A percentile compares a stretch with the other conserved stretches of the same genome.
Conservation (phyloP, 2,888 invertebrate genomes). For the Nymphalis c-album region DNA sequence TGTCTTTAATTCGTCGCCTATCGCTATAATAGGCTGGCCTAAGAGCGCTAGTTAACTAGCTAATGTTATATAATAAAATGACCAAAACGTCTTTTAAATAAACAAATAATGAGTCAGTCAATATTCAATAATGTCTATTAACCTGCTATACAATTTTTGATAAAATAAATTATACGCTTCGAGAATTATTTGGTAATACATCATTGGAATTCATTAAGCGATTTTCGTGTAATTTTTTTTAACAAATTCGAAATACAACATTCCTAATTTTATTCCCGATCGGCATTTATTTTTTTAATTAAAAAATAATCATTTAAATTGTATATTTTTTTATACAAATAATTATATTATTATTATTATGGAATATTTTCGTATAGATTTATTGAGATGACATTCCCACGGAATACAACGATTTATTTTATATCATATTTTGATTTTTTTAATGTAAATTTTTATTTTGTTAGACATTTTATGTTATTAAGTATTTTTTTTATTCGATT, state of each 20-base stretch:
- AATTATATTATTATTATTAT: conserved; percentile 45
- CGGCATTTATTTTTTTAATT: conserved; percentile 51
- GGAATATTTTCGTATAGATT: conserved; percentile 66
- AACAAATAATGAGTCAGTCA: conserved; percentile 6
- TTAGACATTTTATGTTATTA: conserved; percentile 62
- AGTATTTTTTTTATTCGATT: conserved; percentile 43
- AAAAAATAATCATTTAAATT: conserved; percentile 40
- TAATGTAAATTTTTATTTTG: conserved; percentile 76
- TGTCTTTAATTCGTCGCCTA: conserved; percentile 8
- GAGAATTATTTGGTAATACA: no score
- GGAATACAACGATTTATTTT: conserved; percentile 74
- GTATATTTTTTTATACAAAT: conserved; percentile 59
- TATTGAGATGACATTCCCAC: conserved; percentile 62
- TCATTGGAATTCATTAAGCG: not conserved
- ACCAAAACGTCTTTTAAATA: conserved; percentile 7
- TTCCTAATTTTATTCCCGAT: conserved; percentile 33
- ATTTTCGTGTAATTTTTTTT: not conserved
- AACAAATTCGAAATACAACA: not conserved
- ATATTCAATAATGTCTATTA: not conserved
- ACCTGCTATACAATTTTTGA: not conserved
- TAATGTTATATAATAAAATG: not conserved
- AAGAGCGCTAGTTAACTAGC: conserved; percentile 1
- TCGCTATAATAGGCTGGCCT: not conserved
- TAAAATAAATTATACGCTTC: not conserved
- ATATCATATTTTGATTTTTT: conserved; percentile 55